Evolutionary conservation across 2,113 vertebrate species (phyloP), one percentile per base, ranked within the genome.

Genomic region (Syngnathoides biaculeatus): DNA sequence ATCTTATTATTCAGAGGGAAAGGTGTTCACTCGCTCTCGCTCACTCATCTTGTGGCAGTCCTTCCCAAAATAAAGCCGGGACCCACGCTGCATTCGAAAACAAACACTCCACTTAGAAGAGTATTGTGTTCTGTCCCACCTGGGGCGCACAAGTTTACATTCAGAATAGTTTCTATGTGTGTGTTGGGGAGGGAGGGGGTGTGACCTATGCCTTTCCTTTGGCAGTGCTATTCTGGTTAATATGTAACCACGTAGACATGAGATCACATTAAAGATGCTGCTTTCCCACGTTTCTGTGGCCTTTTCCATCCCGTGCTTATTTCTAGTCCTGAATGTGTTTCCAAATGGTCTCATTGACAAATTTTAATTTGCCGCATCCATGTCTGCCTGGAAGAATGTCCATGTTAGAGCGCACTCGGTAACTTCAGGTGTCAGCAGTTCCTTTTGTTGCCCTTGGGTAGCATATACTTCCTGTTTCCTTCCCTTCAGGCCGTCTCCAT

Each of bases 41-140:
- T 43, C 39, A 42, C 38, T 43, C n/a, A 6, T 43, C 60, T 63
- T 63, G 45, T 45, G 39, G 39, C 74, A 76, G 43, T 64, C 47
- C 53, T 83, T 73, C 74, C 67, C 60, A 82, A 84, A 89, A 87
- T 87, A 86, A 73, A 67, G 39, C 64, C 0, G 15, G 69, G 66
- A 69, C 75, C 82, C 81, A 82, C 77, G 70, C 79, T 78, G 64
- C 50, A 58, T 65, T 55, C 73, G 65, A 72, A 82, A 80, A 84
- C 79, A 85, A 86, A 84, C 75, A 63, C 67, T 3, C 59, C 59
- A 65, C 67, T 76, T 65, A 15, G 26, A 72, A 71, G 74, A 73
- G 67, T 68, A 74, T 82, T 78, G 74, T 83, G 55, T 81, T 53
- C 60, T 61, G 30, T 43, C n/a, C 39, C 64, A 68, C 68, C 61